Conservation (phyloP, 2,888 invertebrate species). For the Andrena flavipes region DNA sequence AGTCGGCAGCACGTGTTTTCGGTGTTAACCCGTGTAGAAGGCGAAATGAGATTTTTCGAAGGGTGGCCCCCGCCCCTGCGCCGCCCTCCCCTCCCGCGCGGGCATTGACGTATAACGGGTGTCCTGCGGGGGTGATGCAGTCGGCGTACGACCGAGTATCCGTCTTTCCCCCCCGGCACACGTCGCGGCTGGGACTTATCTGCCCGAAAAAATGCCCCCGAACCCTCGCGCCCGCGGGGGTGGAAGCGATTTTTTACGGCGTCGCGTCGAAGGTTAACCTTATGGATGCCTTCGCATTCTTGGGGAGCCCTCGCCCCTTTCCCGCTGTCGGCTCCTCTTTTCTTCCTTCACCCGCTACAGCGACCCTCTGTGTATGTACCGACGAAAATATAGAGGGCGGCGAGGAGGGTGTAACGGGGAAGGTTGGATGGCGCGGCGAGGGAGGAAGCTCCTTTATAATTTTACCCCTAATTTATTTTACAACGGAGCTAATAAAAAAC, state of each 20-base stretch:
- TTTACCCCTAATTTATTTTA: constrained; percentile 78
- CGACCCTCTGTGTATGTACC: neutral
- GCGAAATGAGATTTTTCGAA: constrained; percentile 80
- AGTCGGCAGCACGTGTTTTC: constrained; percentile 81
- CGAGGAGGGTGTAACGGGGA: constrained; percentile 6
- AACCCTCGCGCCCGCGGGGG: constrained; percentile 21
- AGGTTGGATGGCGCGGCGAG: constrained; percentile 21
- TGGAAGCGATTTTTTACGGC: constrained; percentile 61
- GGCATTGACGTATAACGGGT: constrained; percentile 73
- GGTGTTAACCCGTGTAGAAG: constrained; percentile 81
- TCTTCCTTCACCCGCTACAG: constrained; percentile 17
- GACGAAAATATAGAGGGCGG: constrained; percentile 4
- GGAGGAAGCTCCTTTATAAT: constrained; percentile 70
- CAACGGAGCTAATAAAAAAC: constrained; percentile 74
- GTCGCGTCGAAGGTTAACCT: constrained; percentile 63
- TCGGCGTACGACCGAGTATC: constrained; percentile 32
- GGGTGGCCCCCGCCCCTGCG: constrained; percentile 52
- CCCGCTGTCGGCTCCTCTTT: constrained; percentile 10
- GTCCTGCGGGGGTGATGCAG: constrained; percentile 51
- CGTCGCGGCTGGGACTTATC: constrained; percentile 41
- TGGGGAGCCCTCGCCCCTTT: constrained; percentile 18
- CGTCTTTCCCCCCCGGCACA: constrained; percentile 32
- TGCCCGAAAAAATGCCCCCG: constrained; percentile 34
- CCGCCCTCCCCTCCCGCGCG: constrained; percentile 13
- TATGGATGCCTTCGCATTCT: constrained; percentile 61